phyloP scores from a whole-genome alignment of 2,797 vertebrate genomes.

The Falco peregrinus region DNA sequence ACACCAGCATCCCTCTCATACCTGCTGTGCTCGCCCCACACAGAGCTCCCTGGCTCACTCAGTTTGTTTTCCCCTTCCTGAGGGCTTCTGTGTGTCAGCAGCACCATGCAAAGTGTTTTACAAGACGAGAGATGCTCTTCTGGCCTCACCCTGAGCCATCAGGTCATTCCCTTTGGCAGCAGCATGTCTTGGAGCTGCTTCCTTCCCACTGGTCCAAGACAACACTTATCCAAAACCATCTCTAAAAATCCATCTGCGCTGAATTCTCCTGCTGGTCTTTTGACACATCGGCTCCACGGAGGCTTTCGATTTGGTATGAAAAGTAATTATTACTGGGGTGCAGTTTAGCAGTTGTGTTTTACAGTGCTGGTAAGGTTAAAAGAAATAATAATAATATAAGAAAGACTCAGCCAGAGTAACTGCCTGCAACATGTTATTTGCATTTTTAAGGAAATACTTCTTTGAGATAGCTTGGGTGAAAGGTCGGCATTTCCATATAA shows the following conservation, averaged over 20 bases:
- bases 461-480: slow-evolving; percentile 82
- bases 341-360: slow-evolving; percentile 73
- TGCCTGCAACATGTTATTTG: slow-evolving; percentile 80
- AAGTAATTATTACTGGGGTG: slow-evolving; percentile 71
- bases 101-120: background rate
- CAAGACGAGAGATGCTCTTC: background rate
- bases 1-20: fast-evolving
- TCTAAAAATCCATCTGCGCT: background rate
- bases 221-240: background rate
- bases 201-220: background rate
- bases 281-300: slow-evolving; percentile 16
- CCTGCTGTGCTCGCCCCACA: fast-evolving
- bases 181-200: fast-evolving
- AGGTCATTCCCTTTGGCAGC: background rate
- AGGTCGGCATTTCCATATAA: slow-evolving; percentile 86
- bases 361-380: slow-evolving; percentile 72
- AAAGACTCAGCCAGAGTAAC: slow-evolving; percentile 68
- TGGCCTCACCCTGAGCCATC: background rate
- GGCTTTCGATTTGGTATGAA: slow-evolving; percentile 31
- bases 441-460: slow-evolving; percentile 84
- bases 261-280: slow-evolving; percentile 19
- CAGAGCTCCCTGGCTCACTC: fast-evolving
- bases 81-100: background rate
- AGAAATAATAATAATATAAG: slow-evolving; percentile 78
- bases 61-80: background rate